phyloP scores from a whole-genome alignment of 2,113 vertebrate genomes.

The Strigops habroptila region DNA sequence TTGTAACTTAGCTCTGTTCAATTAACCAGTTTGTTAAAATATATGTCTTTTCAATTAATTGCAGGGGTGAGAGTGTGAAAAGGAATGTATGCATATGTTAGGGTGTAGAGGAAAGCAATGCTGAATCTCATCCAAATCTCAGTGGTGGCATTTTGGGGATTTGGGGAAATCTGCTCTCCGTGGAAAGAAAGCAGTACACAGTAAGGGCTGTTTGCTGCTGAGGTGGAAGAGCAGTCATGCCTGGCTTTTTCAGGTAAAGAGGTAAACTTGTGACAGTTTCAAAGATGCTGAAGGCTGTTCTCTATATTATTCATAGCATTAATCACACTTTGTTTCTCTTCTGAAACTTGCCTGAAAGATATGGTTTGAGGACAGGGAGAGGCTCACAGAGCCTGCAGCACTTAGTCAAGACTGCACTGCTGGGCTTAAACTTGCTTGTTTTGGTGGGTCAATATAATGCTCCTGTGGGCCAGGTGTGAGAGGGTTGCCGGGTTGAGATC shows the following conservation, averaged over 20 bases:
- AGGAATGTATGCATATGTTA: constrained; percentile 19
- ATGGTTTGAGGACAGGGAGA: neutral
- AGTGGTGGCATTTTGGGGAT: neutral
- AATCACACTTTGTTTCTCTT: neutral
- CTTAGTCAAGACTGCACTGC: neutral
- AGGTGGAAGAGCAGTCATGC: neutral
- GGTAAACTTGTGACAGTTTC: neutral
- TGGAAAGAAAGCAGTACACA: neutral
- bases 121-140: neutral
- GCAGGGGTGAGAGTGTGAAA: neutral
- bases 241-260: neutral
- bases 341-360: neutral
- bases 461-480: no score
- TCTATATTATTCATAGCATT: neutral
- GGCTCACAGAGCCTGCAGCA: rapidly evolving
- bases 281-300: neutral
- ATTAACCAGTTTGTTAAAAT: constrained; percentile 44
- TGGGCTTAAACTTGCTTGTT: neutral
- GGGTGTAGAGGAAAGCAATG: neutral
- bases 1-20: constrained; percentile 47
- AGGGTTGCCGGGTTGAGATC: neutral
- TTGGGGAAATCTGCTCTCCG: neutral
- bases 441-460: neutral
- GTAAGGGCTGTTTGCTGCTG: neutral
- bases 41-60: constrained; percentile 26